Conservation (phyloP, 2,888 invertebrate species). For the Amphipyra berbera region DNA sequence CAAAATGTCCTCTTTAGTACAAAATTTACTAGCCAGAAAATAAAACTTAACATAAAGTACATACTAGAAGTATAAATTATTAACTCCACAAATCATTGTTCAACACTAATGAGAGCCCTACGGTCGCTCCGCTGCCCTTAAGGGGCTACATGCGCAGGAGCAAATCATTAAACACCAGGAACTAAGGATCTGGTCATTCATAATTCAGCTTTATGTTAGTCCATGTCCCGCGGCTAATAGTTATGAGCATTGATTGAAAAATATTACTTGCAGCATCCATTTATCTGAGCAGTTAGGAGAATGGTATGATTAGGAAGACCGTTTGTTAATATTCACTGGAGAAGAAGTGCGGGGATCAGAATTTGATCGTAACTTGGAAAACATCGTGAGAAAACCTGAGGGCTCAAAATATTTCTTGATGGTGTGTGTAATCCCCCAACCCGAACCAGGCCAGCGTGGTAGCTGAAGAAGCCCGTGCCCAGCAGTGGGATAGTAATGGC, state of each 20-base stretch:
- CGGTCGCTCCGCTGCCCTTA: conserved; percentile 44
- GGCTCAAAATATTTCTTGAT: no score
- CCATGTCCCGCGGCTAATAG: conserved; percentile 64
- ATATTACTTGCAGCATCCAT: conserved; percentile 60
- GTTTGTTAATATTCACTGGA: background rate
- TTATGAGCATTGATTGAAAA: conserved; percentile 75
- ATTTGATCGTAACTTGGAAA: no score
- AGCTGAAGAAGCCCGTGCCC: no score
- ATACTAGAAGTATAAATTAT: conserved; percentile 42
- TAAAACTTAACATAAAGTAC: conserved; percentile 19
- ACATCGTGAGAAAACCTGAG: no score
- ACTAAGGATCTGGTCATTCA: conserved; percentile 54
- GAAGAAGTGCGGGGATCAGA: background rate
- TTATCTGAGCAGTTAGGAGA: conserved; percentile 9
- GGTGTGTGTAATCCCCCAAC: no score
- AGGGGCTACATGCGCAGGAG: conserved; percentile 37
- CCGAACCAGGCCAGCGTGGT: no score
- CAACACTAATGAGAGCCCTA: conserved; percentile 53
- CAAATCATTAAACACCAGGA: conserved; percentile 52
- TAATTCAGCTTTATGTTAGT: conserved; percentile 64
- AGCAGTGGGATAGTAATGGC: no score
- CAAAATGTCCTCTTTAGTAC: background rate
- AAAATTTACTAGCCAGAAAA: conserved; percentile 15
- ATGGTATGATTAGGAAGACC: background rate
- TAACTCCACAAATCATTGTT: conserved; percentile 47